These are phyloP conservation scores for Pterois miles DNA, from an alignment of 2,797 vertebrate genomes.

Conservation along the genomic window DNA sequence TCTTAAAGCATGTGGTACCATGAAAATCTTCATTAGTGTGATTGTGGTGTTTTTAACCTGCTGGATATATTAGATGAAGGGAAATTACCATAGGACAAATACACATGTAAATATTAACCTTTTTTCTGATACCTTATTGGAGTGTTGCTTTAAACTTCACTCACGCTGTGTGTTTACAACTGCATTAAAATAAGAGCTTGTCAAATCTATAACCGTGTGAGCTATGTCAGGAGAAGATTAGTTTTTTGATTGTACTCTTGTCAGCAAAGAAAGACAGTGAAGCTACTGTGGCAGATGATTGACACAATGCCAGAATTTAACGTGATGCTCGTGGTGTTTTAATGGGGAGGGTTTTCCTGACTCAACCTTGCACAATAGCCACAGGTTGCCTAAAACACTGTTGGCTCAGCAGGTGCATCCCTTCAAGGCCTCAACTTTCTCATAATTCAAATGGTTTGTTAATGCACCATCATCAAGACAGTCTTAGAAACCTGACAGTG, in stretches of 20 bases:
- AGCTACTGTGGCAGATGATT: neutral
- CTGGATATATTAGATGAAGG: neutral
- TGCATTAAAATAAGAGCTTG: neutral
- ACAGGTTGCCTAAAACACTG: neutral
- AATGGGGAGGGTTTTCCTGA: neutral
- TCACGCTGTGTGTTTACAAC: neutral
- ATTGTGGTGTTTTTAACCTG: no score
- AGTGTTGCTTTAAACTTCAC: neutral
- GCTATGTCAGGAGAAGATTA: neutral
- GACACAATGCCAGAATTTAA: neutral
- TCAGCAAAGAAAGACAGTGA: neutral
- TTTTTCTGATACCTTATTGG: neutral
- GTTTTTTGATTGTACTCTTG: neutral
- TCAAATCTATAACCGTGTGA: neutral
- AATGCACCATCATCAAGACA: no score
- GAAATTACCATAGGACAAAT: neutral
- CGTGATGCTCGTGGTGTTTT: neutral
- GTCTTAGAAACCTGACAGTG: neutral
- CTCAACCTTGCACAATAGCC: neutral
- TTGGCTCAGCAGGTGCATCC: neutral
- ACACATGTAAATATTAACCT: neutral
- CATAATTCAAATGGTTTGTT: neutral
- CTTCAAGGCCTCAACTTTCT: neutral
- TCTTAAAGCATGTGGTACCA: neutral
- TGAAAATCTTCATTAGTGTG: neutral